Base-by-base conservation (phyloP, 2,113 vertebrate species). In the Excalfactoria chinensis region DNA sequence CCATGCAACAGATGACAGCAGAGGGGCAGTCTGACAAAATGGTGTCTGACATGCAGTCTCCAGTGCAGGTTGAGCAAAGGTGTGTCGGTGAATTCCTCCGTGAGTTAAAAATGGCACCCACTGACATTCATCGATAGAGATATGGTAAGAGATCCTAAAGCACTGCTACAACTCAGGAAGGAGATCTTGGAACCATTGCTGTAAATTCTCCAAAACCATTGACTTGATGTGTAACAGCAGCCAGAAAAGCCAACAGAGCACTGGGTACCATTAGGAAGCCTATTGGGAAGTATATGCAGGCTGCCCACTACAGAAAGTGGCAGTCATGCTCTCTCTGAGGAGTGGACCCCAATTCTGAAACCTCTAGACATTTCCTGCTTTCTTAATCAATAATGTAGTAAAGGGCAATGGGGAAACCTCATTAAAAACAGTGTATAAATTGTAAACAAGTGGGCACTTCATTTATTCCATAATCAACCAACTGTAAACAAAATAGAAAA, bases 301-400 rank as follows among this genome's bases (percentile, higher is more conserved):
- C 23, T 62, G 25, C 35, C 35, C 16, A 18, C 23, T 40, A 40
- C 35, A 62, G 35, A 63, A 28, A 66, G 21, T 6, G 34, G 18
- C 34, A 55, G 26, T 32, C 30, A 4, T 7, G 16, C 17, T 28
- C 30, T 44, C 7, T 60, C 16, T n/a, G 5, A 14, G 26, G 48
- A 8, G 22, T 8, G 15, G 43, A 13, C n/a, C 63, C 26, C 44
- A 72, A 46, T 40, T 90, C 68, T 5, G 1, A 63, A 40, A 4
- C 48, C 30, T 25, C 37, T 0, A 0, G 28, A 9, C 9, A 28
- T 71, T 87, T 84, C 11, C 11, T 55, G 28, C 10, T 2, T 51
- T 76, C 30, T 80, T 77, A 84, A 63, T 13, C 49, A 17, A 22
- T 26, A 46, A 7, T 59, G 19, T 8, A 68, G 8, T 10, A 34